Conservation (phyloP, 92 coral and sea anemone species). For the Epizoanthus rinbou region DNA sequence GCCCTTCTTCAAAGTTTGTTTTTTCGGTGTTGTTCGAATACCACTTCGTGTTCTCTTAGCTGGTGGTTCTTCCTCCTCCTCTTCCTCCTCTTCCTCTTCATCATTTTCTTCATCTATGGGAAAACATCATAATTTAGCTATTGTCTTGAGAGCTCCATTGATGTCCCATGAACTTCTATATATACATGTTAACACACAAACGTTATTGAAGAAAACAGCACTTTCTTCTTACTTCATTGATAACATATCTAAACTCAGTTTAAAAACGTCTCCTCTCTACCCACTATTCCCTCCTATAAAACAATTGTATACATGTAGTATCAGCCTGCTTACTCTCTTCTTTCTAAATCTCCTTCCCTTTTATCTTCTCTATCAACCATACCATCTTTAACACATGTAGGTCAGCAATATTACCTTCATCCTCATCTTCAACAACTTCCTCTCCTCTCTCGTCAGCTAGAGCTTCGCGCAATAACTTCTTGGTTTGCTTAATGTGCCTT, state of each 20-base stretch:
- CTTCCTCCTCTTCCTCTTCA: slow-evolving; percentile 64
- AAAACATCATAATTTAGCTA: background rate
- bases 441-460: slow-evolving; percentile 82
- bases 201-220: background rate
- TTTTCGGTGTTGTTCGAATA: slow-evolving; percentile 47
- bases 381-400: background rate
- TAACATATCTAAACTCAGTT: background rate
- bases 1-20: slow-evolving; percentile 62
- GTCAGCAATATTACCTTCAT: slow-evolving; percentile 22
- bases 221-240: background rate
- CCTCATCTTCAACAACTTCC: slow-evolving; percentile 45
- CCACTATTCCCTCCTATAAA: no score
- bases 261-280: no score
- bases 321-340: no score
- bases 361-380: background rate
- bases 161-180: background rate
- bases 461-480: slow-evolving; percentile 79
- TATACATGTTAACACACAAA: background rate
- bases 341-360: background rate
- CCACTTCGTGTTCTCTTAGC: slow-evolving; percentile 82
- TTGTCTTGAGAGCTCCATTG: slow-evolving; percentile 1
- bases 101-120: slow-evolving; percentile 15
- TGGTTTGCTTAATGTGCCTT: slow-evolving; percentile 75
- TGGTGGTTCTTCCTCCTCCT: slow-evolving; percentile 77
- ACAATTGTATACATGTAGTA: no score